Evolutionary conservation across 1,140 invertebrate species (phyloP), one percentile per base, ranked within the genome.

Genomic region (Ceratoteleas bidentatus): DNA sequence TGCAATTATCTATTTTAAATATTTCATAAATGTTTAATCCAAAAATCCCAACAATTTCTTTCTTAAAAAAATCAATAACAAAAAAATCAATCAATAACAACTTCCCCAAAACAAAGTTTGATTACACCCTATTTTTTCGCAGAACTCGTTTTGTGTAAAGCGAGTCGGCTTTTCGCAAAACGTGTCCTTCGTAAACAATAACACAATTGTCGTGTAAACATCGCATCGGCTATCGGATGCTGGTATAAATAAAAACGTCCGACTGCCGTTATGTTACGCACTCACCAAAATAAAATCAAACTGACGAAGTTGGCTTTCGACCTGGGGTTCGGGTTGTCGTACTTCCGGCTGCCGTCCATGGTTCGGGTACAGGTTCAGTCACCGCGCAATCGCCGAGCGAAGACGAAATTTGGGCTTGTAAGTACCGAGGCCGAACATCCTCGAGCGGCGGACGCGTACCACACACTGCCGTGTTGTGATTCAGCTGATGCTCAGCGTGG

Each of bases 271-370:
- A 24, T 24, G 24, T 33, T 14, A 3, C n/a, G 5, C 7, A 74
- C 77, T 73, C 38, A 80, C 77, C 77, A 80, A 80, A 80, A 80
- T 64, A 69, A 0, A 14, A 80, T 60, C 36, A 74, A 62, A 69
- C 69, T 74, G 4, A 80, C 13, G 47, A 56, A 62, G 45, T 62
- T 80, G 0, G 77, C 69, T n/a, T 49, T 72, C 3, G 64, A 61
- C 11, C 77, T 68, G 4, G 77, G 77, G 53, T 74, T 80, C 8
- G 77, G 69, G 50, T 68, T 80, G 57, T 80, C 69, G 57, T 80
- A 74, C 14, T 68, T 80, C 64, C 64, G 74, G 45, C 77, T 64
- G 11, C 50, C 49, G 33, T 80, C 77, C 77, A 80, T 73, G 40
- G 53, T 38, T 68, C 43, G 68, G 40, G 58, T 40, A 49, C 40